Evolutionary conservation across 2,113 vertebrate species (phyloP).

Genomic region (Brachypteracias leptosomus): DNA sequence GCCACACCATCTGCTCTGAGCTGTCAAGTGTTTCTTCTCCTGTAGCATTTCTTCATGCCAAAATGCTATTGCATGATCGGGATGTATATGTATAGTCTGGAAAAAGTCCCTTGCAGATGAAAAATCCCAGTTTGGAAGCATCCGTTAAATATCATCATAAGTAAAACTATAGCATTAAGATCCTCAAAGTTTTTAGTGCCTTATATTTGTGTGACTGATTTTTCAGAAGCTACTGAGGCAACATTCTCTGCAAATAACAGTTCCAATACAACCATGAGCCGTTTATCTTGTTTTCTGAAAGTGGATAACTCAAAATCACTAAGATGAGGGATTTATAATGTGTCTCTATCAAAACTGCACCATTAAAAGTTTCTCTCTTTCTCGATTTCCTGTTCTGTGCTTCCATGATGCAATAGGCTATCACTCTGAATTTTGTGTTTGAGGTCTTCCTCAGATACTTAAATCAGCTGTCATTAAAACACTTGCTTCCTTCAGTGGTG

Average conservation of each 20-base stretch:
- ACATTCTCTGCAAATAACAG: background rate
- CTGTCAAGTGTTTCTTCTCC: background rate
- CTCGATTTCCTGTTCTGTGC: background rate
- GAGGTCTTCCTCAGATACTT: background rate
- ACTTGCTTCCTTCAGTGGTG: background rate
- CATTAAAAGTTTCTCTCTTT: background rate
- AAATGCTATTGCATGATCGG: background rate
- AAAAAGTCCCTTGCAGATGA: background rate
- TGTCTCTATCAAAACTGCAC: background rate
- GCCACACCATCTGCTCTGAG: background rate
- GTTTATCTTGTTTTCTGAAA: background rate
- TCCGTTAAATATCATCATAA: background rate
- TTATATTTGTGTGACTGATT: background rate
- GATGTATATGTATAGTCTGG: background rate
- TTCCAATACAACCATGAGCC: background rate
- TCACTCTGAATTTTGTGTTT: background rate
- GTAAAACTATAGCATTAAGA: background rate
- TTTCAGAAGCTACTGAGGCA: background rate
- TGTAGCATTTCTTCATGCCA: background rate
- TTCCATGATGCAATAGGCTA: background rate
- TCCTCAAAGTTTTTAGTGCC: background rate
- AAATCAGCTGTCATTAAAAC: background rate
- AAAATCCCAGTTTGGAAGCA: background rate
- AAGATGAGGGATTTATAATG: background rate
- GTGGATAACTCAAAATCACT: background rate